Evolutionary conservation across 1,140 invertebrate species (phyloP), one percentile per base, ranked within the genome.

Genomic region (Hetaerina americana): DNA sequence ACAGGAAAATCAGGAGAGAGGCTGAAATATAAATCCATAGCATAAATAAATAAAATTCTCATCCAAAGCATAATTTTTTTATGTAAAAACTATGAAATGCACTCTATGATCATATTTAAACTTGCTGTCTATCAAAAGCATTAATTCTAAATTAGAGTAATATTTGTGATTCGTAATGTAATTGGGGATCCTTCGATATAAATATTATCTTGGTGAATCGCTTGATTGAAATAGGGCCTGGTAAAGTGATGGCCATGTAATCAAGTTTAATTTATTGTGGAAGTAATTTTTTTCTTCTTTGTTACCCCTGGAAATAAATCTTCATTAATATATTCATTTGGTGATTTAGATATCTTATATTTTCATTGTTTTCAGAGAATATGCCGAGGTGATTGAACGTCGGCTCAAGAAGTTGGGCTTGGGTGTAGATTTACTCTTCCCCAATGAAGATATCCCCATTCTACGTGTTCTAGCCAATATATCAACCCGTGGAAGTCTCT

Each of bases 381-480:
- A 96, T 82, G 95, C 93, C 0, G 94, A 97, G 80, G 89, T 87
- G 75, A 90, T 97, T 72, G 94, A 97, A 80, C 81, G 86, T 15
- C 85, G 90, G n/a, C 79, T 98, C 66, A 94, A 94, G 78, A 86
- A 88, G 24, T 77, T 91, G 15, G 90, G 90, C 3, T 82, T 97
- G 70, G 88, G 89, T 6, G 93, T 95, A 5, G 92, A 96, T 79
- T 81, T 96, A 0, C 82, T 96, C 22, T 95, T 95, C 80, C 92
- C 94, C 0, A 95, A 96, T 79, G 92, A 93, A 78, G 90, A 94
- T 77, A 90, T 94, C 0, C 88, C 92, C 8, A 85, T 94, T 2
- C 87, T 88, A 18, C 86, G 90, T 76, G 91, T 95, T 25, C 81
- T 97, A n/a, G 92, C 92, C 22, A 96, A 95, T 78, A 93, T 96